Evolutionary conservation across 2,797 vertebrate genomes (phyloP).

Genomic region (Hoplostethus mediterraneus): DNA sequence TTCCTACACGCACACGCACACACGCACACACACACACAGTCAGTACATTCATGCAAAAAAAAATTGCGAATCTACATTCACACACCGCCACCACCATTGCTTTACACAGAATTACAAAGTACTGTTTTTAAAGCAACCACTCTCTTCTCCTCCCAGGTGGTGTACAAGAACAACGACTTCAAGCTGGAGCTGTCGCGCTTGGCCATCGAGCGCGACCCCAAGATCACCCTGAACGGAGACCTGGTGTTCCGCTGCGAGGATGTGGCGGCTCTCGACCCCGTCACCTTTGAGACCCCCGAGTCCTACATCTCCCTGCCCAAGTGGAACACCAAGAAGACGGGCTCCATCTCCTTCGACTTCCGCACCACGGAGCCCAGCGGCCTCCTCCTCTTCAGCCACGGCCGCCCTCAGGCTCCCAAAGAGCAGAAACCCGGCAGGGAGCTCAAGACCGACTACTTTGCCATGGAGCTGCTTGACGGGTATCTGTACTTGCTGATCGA

Average conservation of each 20-base stretch:
- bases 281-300: slow-evolving; percentile 90
- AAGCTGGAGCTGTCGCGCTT: slow-evolving; percentile 94
- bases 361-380: slow-evolving; percentile 94
- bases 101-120: not conserved
- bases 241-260: slow-evolving; percentile 94
- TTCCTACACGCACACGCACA: too few species aligned
- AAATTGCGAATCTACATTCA: not conserved
- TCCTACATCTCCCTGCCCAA: slow-evolving; percentile 91
- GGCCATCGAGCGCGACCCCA: slow-evolving; percentile 91
- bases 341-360: slow-evolving; percentile 95
- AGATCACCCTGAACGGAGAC: slow-evolving; percentile 92
- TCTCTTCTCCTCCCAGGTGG: slow-evolving; percentile 81
- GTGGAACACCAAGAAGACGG: slow-evolving; percentile 92
- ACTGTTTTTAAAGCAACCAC: not conserved
- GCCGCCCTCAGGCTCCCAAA: slow-evolving; percentile 84
- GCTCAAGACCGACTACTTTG: slow-evolving; percentile 90
- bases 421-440: slow-evolving; percentile 80
- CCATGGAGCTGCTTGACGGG: slow-evolving; percentile 95
- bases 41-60: too few species aligned
- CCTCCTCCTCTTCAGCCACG: slow-evolving; percentile 92
- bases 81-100: rapidly evolving
- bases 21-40: too few species aligned
- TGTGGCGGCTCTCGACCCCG: slow-evolving; percentile 91
- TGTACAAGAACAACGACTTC: slow-evolving; percentile 98
- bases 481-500: slow-evolving; percentile 93